Conservation (phyloP, 2,113 vertebrate genomes). For the Dicaeum eximium region DNA sequence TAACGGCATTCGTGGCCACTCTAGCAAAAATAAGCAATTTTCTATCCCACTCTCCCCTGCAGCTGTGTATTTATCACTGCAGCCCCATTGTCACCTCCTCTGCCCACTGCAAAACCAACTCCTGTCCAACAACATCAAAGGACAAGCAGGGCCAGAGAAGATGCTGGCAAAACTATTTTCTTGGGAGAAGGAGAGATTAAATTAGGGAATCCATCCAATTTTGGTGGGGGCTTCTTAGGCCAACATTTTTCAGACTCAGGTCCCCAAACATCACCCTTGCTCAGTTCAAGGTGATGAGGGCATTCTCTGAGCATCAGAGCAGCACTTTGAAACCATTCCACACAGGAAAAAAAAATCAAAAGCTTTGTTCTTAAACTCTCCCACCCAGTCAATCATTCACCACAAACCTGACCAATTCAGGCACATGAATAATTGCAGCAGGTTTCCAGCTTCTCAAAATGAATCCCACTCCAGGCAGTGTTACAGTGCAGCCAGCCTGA, state of each 20-base stretch:
- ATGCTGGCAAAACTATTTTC: not conserved
- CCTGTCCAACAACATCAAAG: not conserved
- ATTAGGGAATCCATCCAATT: not conserved
- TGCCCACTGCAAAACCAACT: not conserved
- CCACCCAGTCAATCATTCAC: not conserved
- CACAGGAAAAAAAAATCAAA: not conserved
- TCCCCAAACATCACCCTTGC: not conserved
- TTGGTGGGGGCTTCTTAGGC: too few relatives aligned
- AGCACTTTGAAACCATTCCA: not conserved
- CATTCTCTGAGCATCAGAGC: rapidly evolving
- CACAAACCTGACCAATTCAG: not conserved
- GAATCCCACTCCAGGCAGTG: not conserved
- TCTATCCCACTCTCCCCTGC: not conserved
- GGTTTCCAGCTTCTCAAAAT: not conserved
- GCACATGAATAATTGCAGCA: not conserved
- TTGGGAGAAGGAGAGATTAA: not conserved
- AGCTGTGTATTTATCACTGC: not conserved
- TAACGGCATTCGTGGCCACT: constrained; percentile 2
- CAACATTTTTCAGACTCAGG: not conserved
- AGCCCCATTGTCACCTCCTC: not conserved
- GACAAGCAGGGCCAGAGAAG: not conserved
- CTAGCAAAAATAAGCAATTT: constrained; percentile 50
- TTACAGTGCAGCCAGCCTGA: not conserved
- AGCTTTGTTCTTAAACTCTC: not conserved
- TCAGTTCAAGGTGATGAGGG: rapidly evolving